A percentile compares a stretch with the other conserved stretches of the same genome.
Conservation (phyloP, 2,113 vertebrate species). For the Dicerorhinus sumatrensis region DNA sequence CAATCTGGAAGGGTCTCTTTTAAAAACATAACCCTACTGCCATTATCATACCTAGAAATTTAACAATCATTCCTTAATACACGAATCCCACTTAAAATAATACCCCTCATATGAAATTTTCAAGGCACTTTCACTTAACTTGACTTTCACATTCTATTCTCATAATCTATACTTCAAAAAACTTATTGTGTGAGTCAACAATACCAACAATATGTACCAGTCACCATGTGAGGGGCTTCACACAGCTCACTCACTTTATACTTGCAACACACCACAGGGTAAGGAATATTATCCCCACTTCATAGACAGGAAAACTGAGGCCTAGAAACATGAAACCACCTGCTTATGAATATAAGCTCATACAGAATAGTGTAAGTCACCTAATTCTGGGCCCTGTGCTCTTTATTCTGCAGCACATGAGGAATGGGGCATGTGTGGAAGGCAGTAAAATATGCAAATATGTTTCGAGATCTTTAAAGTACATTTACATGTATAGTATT, state of each 20-base stretch:
- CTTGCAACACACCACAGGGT: neutral
- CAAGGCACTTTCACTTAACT: neutral
- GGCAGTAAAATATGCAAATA: neutral
- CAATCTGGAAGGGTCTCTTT: neutral
- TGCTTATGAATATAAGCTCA: neutral
- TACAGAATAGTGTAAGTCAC: neutral
- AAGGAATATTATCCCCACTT: neutral
- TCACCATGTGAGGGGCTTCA: neutral
- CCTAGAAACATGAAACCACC: neutral
- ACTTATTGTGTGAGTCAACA: neutral
- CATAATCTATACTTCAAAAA: neutral
- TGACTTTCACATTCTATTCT: neutral
- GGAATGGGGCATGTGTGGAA: neutral
- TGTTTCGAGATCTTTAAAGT: neutral
- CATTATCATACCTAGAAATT: neutral
- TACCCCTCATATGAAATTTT: neutral
- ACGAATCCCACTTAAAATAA: neutral
- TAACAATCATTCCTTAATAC: neutral
- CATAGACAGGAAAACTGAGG: neutral
- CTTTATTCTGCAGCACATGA: neutral
- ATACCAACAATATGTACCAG: neutral
- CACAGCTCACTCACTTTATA: neutral
- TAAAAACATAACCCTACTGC: neutral
- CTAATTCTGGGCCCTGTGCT: neutral
- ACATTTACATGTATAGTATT: neutral